Percentiles rank a stretch among this genome's conserved stretches.
These are phyloP conservation scores for Cynocephalus volans DNA, from an alignment of 2,113 vertebrate genomes.

Conservation along the genomic window DNA sequence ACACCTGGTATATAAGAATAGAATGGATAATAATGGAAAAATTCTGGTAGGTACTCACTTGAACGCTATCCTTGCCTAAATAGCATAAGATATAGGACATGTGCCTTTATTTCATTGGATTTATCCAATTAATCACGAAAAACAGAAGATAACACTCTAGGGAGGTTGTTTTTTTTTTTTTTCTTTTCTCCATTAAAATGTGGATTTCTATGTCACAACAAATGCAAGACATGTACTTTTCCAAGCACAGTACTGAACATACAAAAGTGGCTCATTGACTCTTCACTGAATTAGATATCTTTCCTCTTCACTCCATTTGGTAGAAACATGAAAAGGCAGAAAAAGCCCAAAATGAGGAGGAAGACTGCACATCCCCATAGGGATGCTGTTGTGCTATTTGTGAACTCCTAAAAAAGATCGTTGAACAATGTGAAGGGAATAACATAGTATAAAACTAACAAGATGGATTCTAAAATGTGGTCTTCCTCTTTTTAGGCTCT, in stretches of 20 bases:
- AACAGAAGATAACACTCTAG: neutral
- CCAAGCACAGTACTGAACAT: neutral
- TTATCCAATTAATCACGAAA: neutral
- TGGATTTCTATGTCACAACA: neutral
- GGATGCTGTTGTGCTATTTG: no score
- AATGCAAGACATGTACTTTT: neutral
- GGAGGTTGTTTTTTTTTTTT: neutral
- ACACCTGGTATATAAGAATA: neutral
- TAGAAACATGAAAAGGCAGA: neutral
- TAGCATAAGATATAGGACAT: constrained; percentile 18
- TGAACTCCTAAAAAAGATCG: neutral
- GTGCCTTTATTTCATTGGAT: neutral
- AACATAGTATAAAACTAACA: neutral
- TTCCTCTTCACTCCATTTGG: neutral
- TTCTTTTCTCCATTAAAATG: neutral
- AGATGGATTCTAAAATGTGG: neutral
- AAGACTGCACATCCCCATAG: no score
- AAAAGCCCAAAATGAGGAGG: neutral
- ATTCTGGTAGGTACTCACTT: neutral
- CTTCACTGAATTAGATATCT: neutral
- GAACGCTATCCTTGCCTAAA: neutral
- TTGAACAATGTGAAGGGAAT: neutral
- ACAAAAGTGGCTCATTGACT: neutral
- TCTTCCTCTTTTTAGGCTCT: neutral
- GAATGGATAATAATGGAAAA: constrained; percentile 9